phyloP scores from a whole-genome alignment of 2,113 vertebrate genomes.

The Benitochromis conjunctus region DNA sequence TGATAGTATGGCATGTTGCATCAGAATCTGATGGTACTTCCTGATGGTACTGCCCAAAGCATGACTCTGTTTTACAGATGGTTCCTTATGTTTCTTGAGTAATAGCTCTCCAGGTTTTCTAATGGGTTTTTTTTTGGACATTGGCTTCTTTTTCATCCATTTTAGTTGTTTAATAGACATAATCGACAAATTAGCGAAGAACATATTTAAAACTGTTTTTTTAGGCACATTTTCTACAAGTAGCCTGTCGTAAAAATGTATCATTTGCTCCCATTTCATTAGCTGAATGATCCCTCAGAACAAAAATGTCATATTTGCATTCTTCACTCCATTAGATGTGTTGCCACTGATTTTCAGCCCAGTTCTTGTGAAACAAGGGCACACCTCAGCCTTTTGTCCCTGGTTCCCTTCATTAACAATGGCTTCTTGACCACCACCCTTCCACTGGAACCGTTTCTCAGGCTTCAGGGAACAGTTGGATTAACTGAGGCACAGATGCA shows the following conservation, averaged over 20 bases:
- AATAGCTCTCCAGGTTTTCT: neutral
- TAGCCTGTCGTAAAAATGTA: neutral
- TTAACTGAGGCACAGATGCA: neutral
- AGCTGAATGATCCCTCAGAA: neutral
- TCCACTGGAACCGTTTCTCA: neutral
- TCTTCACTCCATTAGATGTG: neutral
- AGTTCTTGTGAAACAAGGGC: neutral
- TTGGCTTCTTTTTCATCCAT: neutral
- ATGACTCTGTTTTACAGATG: too few relatives aligned
- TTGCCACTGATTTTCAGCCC: neutral
- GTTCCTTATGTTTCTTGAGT: neutral
- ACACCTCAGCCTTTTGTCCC: neutral
- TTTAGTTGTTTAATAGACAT: neutral
- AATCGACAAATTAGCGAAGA: neutral
- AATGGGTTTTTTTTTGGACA: neutral
- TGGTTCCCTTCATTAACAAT: neutral
- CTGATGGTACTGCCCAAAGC: too few relatives aligned
- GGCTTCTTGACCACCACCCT: neutral
- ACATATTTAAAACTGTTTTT: neutral
- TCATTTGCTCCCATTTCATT: neutral
- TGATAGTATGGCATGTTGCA: neutral
- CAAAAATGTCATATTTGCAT: neutral
- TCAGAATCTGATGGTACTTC: too few relatives aligned
- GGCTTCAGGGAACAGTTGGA: neutral
- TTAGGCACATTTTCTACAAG: neutral